Base-by-base conservation (phyloP, 2,113 vertebrate species). In the Myotis brandtii region DNA sequence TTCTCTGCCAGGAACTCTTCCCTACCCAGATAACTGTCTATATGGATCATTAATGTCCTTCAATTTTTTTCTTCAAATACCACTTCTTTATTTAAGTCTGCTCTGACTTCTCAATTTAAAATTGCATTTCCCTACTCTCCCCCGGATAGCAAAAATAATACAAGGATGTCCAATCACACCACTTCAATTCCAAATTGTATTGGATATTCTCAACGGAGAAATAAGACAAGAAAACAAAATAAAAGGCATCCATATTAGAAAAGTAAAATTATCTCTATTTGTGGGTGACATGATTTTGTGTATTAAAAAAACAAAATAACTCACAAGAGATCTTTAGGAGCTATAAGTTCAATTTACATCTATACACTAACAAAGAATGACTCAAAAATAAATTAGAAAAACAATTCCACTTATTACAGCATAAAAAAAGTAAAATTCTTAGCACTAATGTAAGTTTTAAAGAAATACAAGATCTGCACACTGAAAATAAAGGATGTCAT, bases 341-440 rank as follows among this genome's bases (percentile, higher is more conserved):
- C 14, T 88, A 77, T 66, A 0, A 80, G 5, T 64, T 67, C 16
- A 66, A 14, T 67, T 86, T 54, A 62, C 27, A 80, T 75, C 12
- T 80, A 48, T 64, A 89, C 0, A 48, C 1, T 62, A 90, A 25
- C 34, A 77, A 64, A 54, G 32, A 85, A 48, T 86, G 54, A 73
- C 18, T 3, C 6, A 73, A 86, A 93, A 95, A 11, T 25, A 92
- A 96, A 70, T 93, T 88, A 50, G 34, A n/a, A 94, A 91, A 88
- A 54, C 1, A 40, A 76, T 94, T 94, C 50, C 12, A 92, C 40
- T 84, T 91, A 84, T 13, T 64, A 59, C 48, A 79, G 10, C 62
- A 73, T 20, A 30, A 91, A 64, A 72, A 75, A 76, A 72, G 37
- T 64, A 81, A 80, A 86, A 70, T 85, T 69, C 30, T 67, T 79